Evolutionary conservation across 2,113 vertebrate genomes (phyloP).

Genomic region (Hyperopisus bebe): DNA sequence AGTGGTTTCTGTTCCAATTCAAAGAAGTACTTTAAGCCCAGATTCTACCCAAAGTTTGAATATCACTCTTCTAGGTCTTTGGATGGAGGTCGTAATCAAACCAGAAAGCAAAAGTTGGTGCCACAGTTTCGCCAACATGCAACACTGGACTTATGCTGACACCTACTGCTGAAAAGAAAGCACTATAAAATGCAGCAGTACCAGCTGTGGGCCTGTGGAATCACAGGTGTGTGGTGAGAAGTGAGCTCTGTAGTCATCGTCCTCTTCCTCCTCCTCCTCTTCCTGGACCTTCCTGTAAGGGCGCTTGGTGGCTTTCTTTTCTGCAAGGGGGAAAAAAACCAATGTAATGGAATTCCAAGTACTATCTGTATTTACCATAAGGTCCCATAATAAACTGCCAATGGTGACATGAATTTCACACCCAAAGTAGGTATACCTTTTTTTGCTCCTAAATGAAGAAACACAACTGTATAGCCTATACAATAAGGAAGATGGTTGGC

Average conservation of each 20-base stretch:
- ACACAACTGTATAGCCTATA: background rate
- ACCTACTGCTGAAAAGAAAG: background rate
- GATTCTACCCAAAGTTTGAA: background rate
- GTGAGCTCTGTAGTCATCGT: conserved; percentile 88
- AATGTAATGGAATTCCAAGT: background rate
- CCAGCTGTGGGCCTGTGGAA: conserved; percentile 73
- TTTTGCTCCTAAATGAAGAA: background rate
- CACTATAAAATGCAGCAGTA: conserved; percentile 42
- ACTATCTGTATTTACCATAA: background rate
- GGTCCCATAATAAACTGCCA: background rate
- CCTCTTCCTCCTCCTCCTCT: conserved; percentile 82
- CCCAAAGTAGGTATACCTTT: background rate
- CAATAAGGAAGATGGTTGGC: background rate
- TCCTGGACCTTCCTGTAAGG: conserved; percentile 91
- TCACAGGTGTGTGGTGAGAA: conserved; percentile 73
- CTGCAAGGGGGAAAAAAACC: conserved; percentile 52
- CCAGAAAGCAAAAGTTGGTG: background rate
- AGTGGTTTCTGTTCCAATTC: background rate
- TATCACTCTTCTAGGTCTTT: background rate
- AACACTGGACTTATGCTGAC: conserved; percentile 4
- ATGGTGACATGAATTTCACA: background rate
- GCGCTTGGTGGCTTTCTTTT: conserved; percentile 84
- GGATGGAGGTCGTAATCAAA: background rate
- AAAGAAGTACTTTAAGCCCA: background rate
- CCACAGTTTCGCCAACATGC: background rate